phyloP scores from a whole-genome alignment of 2,797 vertebrate genomes.

The Knipowitschia caucasica region DNA sequence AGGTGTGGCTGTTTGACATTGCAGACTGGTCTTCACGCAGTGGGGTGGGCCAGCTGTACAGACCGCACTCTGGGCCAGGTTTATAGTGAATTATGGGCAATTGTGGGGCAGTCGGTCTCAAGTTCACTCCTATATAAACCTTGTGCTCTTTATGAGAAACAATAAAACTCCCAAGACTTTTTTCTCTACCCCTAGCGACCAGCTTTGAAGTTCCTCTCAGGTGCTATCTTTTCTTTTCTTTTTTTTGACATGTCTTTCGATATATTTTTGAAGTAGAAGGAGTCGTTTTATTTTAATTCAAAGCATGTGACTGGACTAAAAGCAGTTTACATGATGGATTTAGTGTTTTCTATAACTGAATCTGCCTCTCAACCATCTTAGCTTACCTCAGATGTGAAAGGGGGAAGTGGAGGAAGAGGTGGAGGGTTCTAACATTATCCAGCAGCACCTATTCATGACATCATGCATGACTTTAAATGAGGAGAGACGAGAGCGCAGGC shows the following conservation, averaged over 20 bases:
- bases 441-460: slow-evolving; percentile 81
- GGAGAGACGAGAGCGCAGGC: slow-evolving; percentile 67
- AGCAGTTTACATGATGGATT: slow-evolving; percentile 66
- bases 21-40: slow-evolving; percentile 47
- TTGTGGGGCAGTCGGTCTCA: slow-evolving; percentile 64
- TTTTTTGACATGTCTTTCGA: slow-evolving; percentile 59
- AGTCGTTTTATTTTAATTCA: slow-evolving; percentile 55
- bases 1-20: slow-evolving; percentile 63
- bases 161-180: slow-evolving; percentile 74
- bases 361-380: slow-evolving; percentile 64
- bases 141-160: slow-evolving; percentile 74
- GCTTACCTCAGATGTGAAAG: slow-evolving; percentile 64
- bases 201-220: slow-evolving; percentile 79
- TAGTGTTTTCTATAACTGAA: slow-evolving; percentile 72
- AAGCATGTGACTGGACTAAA: slow-evolving; percentile 70
- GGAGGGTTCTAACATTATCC: slow-evolving; percentile 61
- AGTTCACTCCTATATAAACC: slow-evolving; percentile 78
- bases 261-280: slow-evolving; percentile 63
- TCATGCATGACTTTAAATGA: slow-evolving; percentile 76
- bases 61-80: slow-evolving; percentile 54
- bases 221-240: slow-evolving; percentile 68
- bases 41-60: slow-evolving; percentile 39
- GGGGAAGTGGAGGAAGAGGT: slow-evolving; percentile 39
- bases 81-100: slow-evolving; percentile 69
- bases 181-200: slow-evolving; percentile 55